These are phyloP conservation scores for Zosterops borbonicus DNA, from an alignment of 2,113 vertebrate genomes.

Conservation along the genomic window DNA sequence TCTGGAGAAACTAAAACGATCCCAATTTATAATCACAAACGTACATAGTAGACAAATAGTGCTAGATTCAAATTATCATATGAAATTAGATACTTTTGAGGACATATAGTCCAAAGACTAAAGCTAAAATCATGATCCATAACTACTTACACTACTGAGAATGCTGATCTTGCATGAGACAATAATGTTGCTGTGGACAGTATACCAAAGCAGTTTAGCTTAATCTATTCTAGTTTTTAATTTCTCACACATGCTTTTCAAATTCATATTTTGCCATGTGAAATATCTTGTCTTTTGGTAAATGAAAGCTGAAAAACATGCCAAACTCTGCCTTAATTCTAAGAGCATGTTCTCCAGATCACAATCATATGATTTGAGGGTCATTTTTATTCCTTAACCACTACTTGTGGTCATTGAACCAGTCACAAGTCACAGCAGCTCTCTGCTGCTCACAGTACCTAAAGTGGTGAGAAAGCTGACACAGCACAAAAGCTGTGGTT, in stretches of 20 bases:
- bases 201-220: neutral
- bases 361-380: neutral
- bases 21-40: neutral
- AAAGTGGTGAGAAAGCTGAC: neutral
- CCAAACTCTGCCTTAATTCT: neutral
- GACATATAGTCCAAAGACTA: neutral
- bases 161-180: neutral
- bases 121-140: neutral
- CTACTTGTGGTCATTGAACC: neutral
- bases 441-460: neutral
- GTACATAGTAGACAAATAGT: neutral
- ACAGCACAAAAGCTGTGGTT: neutral
- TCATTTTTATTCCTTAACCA: neutral
- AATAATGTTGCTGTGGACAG: neutral
- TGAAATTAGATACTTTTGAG: neutral
- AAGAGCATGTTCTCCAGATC: neutral
- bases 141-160: neutral
- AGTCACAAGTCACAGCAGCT: neutral
- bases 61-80: neutral
- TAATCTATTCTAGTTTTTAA: neutral
- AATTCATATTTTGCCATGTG: neutral
- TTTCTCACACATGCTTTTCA: neutral
- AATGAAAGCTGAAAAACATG: neutral
- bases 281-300: neutral
- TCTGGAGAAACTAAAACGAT: neutral